phyloP scores from a whole-genome alignment of 2,888 invertebrate genomes.

The Tinea trinotella region DNA sequence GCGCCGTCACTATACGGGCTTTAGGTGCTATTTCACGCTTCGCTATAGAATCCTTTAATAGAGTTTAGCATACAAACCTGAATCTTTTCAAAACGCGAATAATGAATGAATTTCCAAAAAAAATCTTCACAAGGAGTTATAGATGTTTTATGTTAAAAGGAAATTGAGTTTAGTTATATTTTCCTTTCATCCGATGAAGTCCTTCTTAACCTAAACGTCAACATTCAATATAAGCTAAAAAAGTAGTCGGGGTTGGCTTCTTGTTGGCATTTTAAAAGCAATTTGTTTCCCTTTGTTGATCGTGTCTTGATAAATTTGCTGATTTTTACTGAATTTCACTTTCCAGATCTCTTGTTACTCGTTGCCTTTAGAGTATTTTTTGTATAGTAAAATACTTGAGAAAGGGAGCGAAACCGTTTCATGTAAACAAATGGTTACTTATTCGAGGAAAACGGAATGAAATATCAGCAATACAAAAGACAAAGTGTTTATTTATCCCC shows the following conservation, averaged over 20 bases:
- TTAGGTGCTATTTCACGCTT: no score
- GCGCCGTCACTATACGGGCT: no score
- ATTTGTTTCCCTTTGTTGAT: slow-evolving; percentile 19
- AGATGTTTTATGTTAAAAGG: neutral
- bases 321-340: slow-evolving; percentile 19
- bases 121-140: no score
- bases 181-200: neutral
- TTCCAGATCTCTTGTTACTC: slow-evolving; percentile 12
- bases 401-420: neutral
- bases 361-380: neutral
- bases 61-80: no score
- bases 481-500: neutral
- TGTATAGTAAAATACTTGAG: slow-evolving; percentile 12
- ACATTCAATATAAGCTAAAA: slow-evolving; percentile 18
- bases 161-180: neutral
- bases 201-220: slow-evolving; percentile 8
- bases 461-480: slow-evolving; percentile 6
- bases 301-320: slow-evolving; percentile 16
- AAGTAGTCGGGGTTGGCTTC: neutral
- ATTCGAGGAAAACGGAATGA: slow-evolving; percentile 5
- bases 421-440: slow-evolving; percentile 12
- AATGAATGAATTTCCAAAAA: no score
- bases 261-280: slow-evolving; percentile 18
- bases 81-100: no score
- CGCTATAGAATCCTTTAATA: no score